Evolutionary conservation across 2,113 vertebrate species (phyloP), one percentile per base, ranked within the genome.

Genomic region (Cranoglanis bouderius): DNA sequence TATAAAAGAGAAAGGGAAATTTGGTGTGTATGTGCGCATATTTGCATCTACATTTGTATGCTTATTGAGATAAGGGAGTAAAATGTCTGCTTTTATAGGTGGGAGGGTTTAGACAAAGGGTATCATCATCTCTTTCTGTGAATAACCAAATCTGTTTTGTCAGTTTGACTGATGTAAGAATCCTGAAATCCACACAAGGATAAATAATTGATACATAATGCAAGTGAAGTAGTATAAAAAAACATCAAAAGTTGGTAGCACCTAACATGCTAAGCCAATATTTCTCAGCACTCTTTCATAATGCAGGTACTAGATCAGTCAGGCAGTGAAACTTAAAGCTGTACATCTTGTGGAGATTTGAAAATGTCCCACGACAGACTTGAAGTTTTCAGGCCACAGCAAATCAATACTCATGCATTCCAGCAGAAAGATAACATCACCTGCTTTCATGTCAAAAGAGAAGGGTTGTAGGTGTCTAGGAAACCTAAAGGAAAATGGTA

Each of bases 241-340:
- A 35, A 26, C 49, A 14, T 2, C 12, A n/a, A 26, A 72, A 38
- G 40, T 40, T 40, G 7, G 38, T 35, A 40, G 51, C 51, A 55
- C 40, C 19, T 65, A n/a, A 78, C 63, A 87, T 67, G 78, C 43
- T 59, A 57, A 59, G 19, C 6, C 6, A 16, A 74, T 3, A 8
- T 55, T 14, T 53, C n/a, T 85, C 63, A 53, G 40, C 40, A 32
- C 6, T 38, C 4, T 32, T 55, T 40, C 13, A 74, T 74, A 24
- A 55, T 38, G 19, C 84, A 85, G 29, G 61, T 32, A 21, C 14
- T 53, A 9, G 49, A 63, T 51, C 40, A n/a, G n/a, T 26, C n/a
- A 35, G n/a, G 43, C 84, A 72, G 84, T 51, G 10, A 85, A 67
- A 70, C 29, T 21, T 82, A 57, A 82, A 82, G 19, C 43, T 72